phyloP scores from a whole-genome alignment of 2,797 vertebrate species.

The Trichosurus vulpecula region DNA sequence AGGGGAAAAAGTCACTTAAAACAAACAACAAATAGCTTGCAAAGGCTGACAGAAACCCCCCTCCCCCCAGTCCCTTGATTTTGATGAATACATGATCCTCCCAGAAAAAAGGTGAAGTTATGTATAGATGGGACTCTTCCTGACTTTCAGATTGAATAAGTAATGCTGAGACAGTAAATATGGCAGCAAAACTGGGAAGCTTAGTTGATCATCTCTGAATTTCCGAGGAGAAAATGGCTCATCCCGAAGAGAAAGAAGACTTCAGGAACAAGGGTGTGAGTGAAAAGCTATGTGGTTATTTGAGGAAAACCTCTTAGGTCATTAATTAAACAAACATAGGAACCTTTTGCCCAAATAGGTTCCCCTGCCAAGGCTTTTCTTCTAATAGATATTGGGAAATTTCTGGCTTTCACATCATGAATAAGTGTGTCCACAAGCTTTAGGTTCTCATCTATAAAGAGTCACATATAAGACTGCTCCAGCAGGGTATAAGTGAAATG shows the following conservation, averaged over 20 bases:
- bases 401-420: not conserved
- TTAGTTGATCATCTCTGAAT: not conserved
- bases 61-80: conserved; percentile 19
- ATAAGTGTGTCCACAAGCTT: not conserved
- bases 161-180: conserved; percentile 6
- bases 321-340: not conserved
- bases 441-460: conserved; percentile 1
- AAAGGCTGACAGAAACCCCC: conserved; percentile 25
- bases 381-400: not conserved
- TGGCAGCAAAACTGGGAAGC: conserved; percentile 15
- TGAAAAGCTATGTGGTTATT: not conserved
- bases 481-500: not conserved
- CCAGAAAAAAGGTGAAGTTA: not conserved
- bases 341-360: not conserved
- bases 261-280: not conserved
- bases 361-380: not conserved
- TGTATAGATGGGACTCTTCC: not conserved
- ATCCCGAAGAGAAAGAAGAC: not conserved
- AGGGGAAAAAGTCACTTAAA: not conserved
- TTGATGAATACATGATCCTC: conserved; percentile 7
- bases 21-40: conserved; percentile 1
- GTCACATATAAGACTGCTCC: not conserved
- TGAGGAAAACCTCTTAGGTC: not conserved
- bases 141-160: not conserved
- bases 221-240: not conserved